A percentile compares a stretch with the other conserved stretches of the same genome.
Evolutionary conservation across 2,797 vertebrate genomes (phyloP).

Genomic region (Thripadectes ignobilis): DNA sequence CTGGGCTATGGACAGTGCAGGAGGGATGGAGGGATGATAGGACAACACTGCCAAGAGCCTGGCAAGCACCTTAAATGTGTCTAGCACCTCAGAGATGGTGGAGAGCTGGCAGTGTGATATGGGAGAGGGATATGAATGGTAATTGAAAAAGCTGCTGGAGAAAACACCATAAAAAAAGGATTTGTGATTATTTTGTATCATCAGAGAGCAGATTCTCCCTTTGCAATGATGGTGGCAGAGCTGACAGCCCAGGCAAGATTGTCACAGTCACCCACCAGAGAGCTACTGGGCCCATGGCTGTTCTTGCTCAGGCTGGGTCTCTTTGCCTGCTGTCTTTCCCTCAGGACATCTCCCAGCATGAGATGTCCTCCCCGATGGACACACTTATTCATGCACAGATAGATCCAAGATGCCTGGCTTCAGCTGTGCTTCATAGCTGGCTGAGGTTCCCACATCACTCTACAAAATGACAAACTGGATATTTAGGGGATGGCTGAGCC

Average conservation of each 20-base stretch:
- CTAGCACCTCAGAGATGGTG: not conserved
- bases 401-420: not conserved
- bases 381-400: fast-evolving
- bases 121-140: not conserved
- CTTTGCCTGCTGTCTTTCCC: fast-evolving
- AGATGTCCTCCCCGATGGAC: not conserved
- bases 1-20: not conserved
- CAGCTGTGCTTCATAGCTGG: not conserved
- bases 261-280: not conserved
- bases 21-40: not conserved
- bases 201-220: not conserved
- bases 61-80: not conserved
- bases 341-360: not conserved
- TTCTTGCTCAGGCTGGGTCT: not conserved
- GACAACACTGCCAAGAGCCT: not conserved
- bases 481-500: not conserved
- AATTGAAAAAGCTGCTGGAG: not conserved
- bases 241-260: not conserved
- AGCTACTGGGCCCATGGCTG: fast-evolving
- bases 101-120: not conserved
- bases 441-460: not conserved
- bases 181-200: not conserved
- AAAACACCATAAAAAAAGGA: not conserved
- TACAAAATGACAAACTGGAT: not conserved
- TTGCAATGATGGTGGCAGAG: not conserved